A percentile compares a stretch with the other conserved stretches of the same genome.
These are phyloP conservation scores for Smithornis capensis DNA, from an alignment of 2,113 vertebrate species.

Conservation along the genomic window DNA sequence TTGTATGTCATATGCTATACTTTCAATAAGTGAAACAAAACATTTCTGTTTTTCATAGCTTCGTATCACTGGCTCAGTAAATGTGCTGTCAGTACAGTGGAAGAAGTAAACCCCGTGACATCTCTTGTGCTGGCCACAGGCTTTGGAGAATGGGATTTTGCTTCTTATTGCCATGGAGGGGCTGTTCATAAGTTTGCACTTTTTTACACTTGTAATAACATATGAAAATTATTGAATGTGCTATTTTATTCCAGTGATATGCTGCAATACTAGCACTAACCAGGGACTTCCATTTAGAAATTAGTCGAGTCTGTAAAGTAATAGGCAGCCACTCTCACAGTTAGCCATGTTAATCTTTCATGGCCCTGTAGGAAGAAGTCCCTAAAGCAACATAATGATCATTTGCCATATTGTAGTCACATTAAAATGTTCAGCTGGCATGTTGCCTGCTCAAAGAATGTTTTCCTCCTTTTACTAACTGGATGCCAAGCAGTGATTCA, in stretches of 20 bases:
- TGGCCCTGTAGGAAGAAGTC: background rate
- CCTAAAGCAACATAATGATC: background rate
- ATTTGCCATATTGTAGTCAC: background rate
- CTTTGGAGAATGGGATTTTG: background rate
- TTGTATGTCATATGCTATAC: background rate
- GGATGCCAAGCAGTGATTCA: conserved; percentile 23
- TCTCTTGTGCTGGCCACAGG: background rate
- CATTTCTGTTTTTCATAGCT: background rate
- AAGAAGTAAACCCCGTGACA: background rate
- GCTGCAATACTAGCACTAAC: background rate
- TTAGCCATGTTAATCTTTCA: background rate
- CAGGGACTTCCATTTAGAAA: background rate
- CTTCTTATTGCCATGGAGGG: background rate
- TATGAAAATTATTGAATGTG: background rate
- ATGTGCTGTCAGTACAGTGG: background rate
- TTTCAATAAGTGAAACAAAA: background rate
- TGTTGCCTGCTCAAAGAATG: background rate
- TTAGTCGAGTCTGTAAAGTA: background rate
- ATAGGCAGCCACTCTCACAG: background rate
- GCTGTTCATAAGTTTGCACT: background rate
- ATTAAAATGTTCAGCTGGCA: background rate
- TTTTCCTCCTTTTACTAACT: background rate
- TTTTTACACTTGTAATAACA: background rate
- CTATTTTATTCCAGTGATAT: background rate
- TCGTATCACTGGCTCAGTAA: background rate